Evolutionary conservation across 2,113 vertebrate genomes (phyloP), one percentile per base, ranked within the genome.

Genomic region (Ornithorhynchus anatinus): DNA sequence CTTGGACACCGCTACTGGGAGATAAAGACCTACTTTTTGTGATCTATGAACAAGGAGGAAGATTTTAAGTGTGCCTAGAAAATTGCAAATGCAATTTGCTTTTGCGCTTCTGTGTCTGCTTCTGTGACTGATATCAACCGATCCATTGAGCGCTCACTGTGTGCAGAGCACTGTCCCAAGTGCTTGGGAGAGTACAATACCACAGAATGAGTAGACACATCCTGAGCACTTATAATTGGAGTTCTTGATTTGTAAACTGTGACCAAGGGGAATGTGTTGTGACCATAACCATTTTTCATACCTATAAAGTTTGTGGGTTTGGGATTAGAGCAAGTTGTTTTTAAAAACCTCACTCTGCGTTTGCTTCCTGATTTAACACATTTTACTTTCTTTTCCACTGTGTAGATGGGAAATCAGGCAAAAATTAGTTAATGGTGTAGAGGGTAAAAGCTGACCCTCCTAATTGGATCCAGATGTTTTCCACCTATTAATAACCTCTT

Each of bases 401-500:
- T 50, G 8, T 58, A 63, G 25, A 15, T 40, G 19, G 19, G 27
- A 35, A 68, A 15, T 65, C 8, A 9, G 25, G 25, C 60, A 3
- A 61, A 69, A 16, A 73, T 54, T 29, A 81, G 48, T 23, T 66
- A 16, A 37, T 6, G 5, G 15, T 76, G 73, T 29, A 35, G 15
- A 37, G 23, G 32, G 39, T 32, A 47, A 74, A 14, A 37, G 7
- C 6, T 25, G 7, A 13, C 14, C 20, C 29, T 42, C 74, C 11
- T 59, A 33, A 42, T 47, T 67, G 58, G 31, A 54, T 27, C 58
- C 15, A 71, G 31, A 25, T 52, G 31, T 48, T 50, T 61, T 36
- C 50, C 59, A 63, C n/a, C 4, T 69, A 48, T 51, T 56, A 76
- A 76, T 27, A 3, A 20, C 78, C 63, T 29, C 9, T 37, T 53